A percentile compares a stretch with the other conserved stretches of the same genome.
Evolutionary conservation across 2,797 vertebrate species (phyloP).

Genomic region (Muscicapa striata): DNA sequence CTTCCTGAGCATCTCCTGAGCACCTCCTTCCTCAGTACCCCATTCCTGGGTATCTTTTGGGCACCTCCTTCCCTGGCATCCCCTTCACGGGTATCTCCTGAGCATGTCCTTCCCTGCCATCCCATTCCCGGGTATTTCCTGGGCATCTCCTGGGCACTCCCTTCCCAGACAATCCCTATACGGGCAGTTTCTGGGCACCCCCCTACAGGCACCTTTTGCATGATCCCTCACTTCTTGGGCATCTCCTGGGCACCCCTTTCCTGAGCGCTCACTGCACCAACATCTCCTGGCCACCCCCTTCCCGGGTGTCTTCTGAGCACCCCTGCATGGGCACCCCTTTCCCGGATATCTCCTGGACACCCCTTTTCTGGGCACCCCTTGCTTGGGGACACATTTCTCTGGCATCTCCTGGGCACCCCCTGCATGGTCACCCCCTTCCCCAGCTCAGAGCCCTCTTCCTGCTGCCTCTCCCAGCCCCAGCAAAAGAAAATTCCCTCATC

Average conservation of each 20-base stretch:
- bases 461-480: background rate
- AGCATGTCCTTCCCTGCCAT: background rate
- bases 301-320: background rate
- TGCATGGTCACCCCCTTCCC: background rate
- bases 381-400: no score
- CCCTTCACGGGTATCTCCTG: rapidly evolving
- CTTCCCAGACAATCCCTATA: background rate
- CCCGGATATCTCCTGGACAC: background rate
- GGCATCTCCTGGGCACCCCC: background rate
- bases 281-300: background rate
- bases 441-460: background rate
- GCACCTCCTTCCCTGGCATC: rapidly evolving
- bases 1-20: rapidly evolving
- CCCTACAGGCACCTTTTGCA: background rate
- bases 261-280: background rate
- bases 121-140: background rate
- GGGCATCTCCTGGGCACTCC: no score
- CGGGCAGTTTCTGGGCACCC: background rate
- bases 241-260: background rate
- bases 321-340: background rate
- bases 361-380: background rate
- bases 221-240: background rate
- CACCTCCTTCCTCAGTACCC: no score
- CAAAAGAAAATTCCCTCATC: rapidly evolving
- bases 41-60: rapidly evolving